A percentile compares a stretch with the other conserved stretches of the same genome.
Conservation (phyloP, 2,888 invertebrate species). For the Clepsis dumicolana region DNA sequence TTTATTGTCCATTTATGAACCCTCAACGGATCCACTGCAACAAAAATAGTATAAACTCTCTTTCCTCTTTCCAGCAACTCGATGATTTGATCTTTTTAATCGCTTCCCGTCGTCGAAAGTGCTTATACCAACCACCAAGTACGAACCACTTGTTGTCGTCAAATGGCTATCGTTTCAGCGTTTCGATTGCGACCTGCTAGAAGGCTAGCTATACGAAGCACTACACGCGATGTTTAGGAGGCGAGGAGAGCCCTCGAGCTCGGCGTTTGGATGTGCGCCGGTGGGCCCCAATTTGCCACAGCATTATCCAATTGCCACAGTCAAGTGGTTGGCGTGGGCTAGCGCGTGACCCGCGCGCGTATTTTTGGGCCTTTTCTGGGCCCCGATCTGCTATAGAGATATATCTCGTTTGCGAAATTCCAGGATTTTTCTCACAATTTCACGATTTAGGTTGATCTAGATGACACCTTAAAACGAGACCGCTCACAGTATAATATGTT, state of each 20-base stretch:
- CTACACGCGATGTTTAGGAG: slow-evolving; percentile 47
- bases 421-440: too few species aligned
- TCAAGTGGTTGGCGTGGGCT: slow-evolving; percentile 84
- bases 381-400: neutral
- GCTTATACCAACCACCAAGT: neutral
- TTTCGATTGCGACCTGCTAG: slow-evolving; percentile 59
- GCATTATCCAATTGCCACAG: slow-evolving; percentile 80
- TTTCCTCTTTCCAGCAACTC: slow-evolving; percentile 49
- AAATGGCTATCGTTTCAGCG: slow-evolving; percentile 33
- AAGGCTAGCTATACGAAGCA: slow-evolving; percentile 67
- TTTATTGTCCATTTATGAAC: slow-evolving; percentile 81
- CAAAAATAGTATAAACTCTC: slow-evolving; percentile 64
- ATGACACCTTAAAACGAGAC: too few species aligned
- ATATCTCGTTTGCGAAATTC: neutral
- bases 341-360: slow-evolving; percentile 77
- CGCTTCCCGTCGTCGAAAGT: slow-evolving; percentile 16
- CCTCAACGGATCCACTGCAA: slow-evolving; percentile 61
- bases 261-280: slow-evolving; percentile 69
- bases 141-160: slow-evolving; percentile 1
- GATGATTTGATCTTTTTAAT: slow-evolving; percentile 45
- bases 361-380: slow-evolving; percentile 56
- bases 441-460: too few species aligned
- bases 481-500: too few species aligned
- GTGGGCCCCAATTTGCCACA: slow-evolving; percentile 80
- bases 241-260: slow-evolving; percentile 71